Percentiles rank a stretch among this genome's conserved stretches.
These are phyloP conservation scores for Diachrysia chrysitis DNA, from an alignment of 2,888 invertebrate species.

Conservation along the genomic window DNA sequence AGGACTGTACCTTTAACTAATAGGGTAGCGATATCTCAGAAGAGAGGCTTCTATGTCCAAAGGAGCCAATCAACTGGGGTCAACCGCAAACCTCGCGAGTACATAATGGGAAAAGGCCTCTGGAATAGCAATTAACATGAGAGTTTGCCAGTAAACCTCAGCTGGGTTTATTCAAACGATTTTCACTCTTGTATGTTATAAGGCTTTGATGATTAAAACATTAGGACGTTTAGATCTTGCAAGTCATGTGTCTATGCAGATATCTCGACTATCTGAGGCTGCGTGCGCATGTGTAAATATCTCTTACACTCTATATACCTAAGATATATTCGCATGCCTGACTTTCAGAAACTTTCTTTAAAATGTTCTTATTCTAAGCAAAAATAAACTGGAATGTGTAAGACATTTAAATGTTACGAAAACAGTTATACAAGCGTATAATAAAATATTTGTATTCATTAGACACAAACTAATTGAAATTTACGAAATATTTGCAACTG, in stretches of 20 bases:
- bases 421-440: background rate
- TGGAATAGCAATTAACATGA: constrained; percentile 39
- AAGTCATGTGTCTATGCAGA: constrained; percentile 40
- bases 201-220: constrained; percentile 51
- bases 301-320: constrained; percentile 29
- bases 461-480: background rate
- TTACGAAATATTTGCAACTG: no score
- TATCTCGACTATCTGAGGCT: constrained; percentile 31
- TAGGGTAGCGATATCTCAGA: constrained; percentile 22
- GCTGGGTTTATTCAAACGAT: constrained; percentile 33
- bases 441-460: background rate
- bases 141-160: constrained; percentile 30
- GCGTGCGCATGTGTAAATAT: constrained; percentile 33
- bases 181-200: constrained; percentile 46
- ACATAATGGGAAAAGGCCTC: constrained; percentile 31
- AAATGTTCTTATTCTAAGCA: constrained; percentile 28
- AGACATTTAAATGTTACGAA: background rate
- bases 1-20: constrained; percentile 40
- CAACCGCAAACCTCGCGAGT: constrained; percentile 38
- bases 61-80: constrained; percentile 39
- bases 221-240: constrained; percentile 30
- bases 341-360: constrained; percentile 32
- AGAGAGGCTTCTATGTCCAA: constrained; percentile 27
- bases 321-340: constrained; percentile 42
- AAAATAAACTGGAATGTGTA: constrained; percentile 12